phyloP scores from a whole-genome alignment of 2,113 vertebrate species.

The Crocuta crocuta region DNA sequence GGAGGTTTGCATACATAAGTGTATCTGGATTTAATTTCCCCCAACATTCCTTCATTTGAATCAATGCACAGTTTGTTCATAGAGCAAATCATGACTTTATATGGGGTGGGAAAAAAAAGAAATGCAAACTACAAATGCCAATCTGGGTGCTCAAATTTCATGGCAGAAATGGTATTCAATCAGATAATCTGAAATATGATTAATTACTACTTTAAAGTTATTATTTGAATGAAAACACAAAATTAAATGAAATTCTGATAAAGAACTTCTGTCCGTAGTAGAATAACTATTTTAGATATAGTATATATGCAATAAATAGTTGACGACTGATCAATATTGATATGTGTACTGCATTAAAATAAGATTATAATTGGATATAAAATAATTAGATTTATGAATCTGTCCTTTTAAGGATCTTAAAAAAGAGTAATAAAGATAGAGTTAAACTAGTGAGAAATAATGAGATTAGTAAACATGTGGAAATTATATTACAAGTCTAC shows the following conservation, averaged over 20 bases:
- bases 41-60: background rate
- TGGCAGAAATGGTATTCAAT: background rate
- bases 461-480: background rate
- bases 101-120: background rate
- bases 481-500: background rate
- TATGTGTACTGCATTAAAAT: background rate
- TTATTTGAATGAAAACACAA: slow-evolving; percentile 16
- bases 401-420: background rate
- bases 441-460: background rate
- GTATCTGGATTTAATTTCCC: background rate
- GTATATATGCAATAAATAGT: background rate
- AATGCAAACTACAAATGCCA: slow-evolving; percentile 30
- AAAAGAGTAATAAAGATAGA: background rate
- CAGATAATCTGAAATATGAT: background rate
- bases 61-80: background rate
- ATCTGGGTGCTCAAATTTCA: background rate
- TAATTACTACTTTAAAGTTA: slow-evolving; percentile 36
- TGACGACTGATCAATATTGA: background rate
- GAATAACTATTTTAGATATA: background rate
- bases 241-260: slow-evolving; percentile 18
- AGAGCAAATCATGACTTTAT: background rate
- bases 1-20: background rate
- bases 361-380: background rate
- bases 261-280: background rate
- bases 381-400: background rate